Base-by-base conservation (phyloP, 2,113 vertebrate genomes). In the Pseudorhombus dupliciocellatus region DNA sequence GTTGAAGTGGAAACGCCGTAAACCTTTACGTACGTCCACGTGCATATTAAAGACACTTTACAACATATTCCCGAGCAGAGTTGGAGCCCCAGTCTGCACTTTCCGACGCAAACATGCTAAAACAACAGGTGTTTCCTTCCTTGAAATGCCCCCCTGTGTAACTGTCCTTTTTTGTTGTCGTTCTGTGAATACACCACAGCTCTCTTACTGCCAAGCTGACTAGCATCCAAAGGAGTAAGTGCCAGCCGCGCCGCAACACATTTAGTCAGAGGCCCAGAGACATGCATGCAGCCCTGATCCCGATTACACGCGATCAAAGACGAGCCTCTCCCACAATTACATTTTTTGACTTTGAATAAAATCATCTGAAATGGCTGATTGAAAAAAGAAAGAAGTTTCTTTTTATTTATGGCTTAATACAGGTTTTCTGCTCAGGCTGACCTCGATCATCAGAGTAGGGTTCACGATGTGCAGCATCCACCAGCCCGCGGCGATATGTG, bases 241-340 rank as follows among this genome's bases (percentile, higher is more conserved):
- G 88, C 85, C 85, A 86, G 78, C 83, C 87, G 59, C 77, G 83
- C 81, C 83, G 84, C 87, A 74, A 85, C 87, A 79, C 85, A 80
- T 85, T 87, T 83, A 86, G 72, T 84, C 84, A 80, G 80, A 79
- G 83, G 81, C 83, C 78, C 82, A 70, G 73, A 81, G 83, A 90
- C 77, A 79, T 72, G 83, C 71, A 61, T 68, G 72, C 80, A 86
- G 81, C 80, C 84, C 84, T 87, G 87, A 90, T 88, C 88, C 89
- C 87, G 82, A 90, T 92, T 89, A 90, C 79, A 87, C 81, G 81
- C 73, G 77, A 91, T 91, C 88, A 93, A 90, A 90, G 87, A 84
- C 75, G 66, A 73, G 48, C 80, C 80, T 86, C 67, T 69, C 75
- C 73, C 82, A 84, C 83, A 86, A 87, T 90, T 84, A 90, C 83